These are phyloP conservation scores for Oscarella lobularis DNA, from an alignment of 37 sponge, comb jelly and placozoan species.

Conservation along the genomic window DNA sequence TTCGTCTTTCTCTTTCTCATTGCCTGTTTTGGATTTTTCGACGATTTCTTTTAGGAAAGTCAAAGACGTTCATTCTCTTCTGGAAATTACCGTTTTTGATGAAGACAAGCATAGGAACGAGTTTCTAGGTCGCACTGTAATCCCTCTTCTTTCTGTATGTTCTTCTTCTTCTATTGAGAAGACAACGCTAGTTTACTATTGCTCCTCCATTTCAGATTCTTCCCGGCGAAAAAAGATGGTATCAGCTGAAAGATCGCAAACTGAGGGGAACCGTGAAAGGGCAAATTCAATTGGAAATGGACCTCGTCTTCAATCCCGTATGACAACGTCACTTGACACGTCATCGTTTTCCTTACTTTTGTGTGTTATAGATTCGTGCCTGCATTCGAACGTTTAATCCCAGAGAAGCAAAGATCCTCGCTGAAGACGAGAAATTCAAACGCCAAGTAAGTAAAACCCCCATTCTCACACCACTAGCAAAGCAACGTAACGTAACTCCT, in stretches of 20 bases:
- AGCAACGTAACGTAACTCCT: not conserved
- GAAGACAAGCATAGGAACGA: slow-evolving; percentile 39
- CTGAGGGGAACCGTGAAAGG: slow-evolving; percentile 8
- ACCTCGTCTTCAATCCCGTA: slow-evolving; percentile 72
- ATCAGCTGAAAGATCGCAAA: slow-evolving; percentile 48
- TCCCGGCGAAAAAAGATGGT: slow-evolving; percentile 19
- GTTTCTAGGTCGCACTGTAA: slow-evolving; percentile 28
- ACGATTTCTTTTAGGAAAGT: slow-evolving; percentile 39
- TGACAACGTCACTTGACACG: slow-evolving; percentile 7
- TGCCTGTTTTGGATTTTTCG: not conserved
- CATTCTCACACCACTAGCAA: too few relatives aligned
- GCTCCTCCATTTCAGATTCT: slow-evolving; percentile 18
- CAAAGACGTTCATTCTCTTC: slow-evolving; percentile 64
- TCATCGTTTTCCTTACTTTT: not conserved
- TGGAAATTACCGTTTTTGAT: slow-evolving; percentile 60
- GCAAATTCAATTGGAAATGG: slow-evolving; percentile 35
- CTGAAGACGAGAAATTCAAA: slow-evolving; percentile 54
- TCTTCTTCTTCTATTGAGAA: slow-evolving; percentile 10
- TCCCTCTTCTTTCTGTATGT: slow-evolving; percentile 20
- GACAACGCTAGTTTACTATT: too few relatives aligned
- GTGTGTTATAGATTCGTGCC: slow-evolving; percentile 36
- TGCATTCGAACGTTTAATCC: slow-evolving; percentile 65
- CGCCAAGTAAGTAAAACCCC: slow-evolving; percentile 21
- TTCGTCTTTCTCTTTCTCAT: slow-evolving; percentile 4
- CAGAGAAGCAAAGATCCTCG: slow-evolving; percentile 45